Evolutionary conservation across 2,888 invertebrate genomes (phyloP), one percentile per base, ranked within the genome.

Genomic region (Halocaridina rubra): DNA sequence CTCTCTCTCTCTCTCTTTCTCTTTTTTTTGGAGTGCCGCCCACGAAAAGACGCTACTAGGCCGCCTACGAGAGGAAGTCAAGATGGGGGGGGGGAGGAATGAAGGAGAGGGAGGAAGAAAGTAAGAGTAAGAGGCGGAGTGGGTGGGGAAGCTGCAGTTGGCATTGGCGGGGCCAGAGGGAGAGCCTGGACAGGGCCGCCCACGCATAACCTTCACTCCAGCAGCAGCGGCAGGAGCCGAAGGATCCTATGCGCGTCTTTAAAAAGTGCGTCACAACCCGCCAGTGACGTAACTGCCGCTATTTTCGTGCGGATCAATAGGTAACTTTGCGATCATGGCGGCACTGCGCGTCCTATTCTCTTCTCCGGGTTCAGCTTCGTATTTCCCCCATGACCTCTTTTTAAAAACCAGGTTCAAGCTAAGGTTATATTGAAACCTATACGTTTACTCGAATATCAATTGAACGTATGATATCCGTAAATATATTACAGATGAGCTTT

Each of bases 241-340:
- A 67, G 39, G 76, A 24, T 53, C 75, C 76, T 81, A 75, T 72
- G 78, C 84, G 84, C 84, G 84, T 78, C 84, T 84, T 84, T 84
- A 84, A 84, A 84, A 84, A 84, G 78, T 84, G 84, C 84, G 84
- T 84, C 84, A 84, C 84, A 33, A 72, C 78, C 78, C 76, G 72
- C 78, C 72, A 72, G 78, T 84, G 84, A 84, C 84, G 84, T 84
- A 84, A 84, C 84, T 57, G 69, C 61, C 84, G 71, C 78, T 78
- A 78, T 78, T 84, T 84, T 84, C 57, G 84, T 78, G 61, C 72
- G 78, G 84, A 84, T 84, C 84, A 84, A 84, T 84, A 84, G 84
- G 84, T 71, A 84, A 84, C 84, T 78, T 84, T 69, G 84, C 78
- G 77, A 84, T 79, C 77, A 79, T 74, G 84, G 78, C 69, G 78